Conservation (phyloP, 1,140 invertebrate species). For the Halesus radiatus region DNA sequence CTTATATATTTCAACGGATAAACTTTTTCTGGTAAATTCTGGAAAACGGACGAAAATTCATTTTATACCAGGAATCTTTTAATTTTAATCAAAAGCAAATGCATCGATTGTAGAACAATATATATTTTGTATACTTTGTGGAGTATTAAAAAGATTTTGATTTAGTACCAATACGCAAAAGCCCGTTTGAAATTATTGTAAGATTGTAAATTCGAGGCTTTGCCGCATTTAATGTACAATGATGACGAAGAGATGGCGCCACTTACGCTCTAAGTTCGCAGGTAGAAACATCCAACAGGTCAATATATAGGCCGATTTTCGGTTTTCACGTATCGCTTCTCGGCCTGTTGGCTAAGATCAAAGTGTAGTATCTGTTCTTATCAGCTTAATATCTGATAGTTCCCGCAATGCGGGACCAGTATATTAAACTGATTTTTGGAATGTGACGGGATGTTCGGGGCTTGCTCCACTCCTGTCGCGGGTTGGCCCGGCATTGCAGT, state of each 20-base stretch:
- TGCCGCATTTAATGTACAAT: too few species aligned
- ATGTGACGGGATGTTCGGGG: constrained; percentile 66
- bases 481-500: constrained; percentile 77
- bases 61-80: too few species aligned
- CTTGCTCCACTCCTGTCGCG: constrained; percentile 71
- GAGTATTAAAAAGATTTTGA: too few species aligned
- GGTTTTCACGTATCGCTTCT: constrained; percentile 64
- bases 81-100: too few species aligned
- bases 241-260: neutral
- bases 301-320: neutral
- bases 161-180: too few species aligned
- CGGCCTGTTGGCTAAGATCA: constrained; percentile 69
- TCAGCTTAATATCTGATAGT: constrained; percentile 76
- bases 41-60: too few species aligned
- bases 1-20: too few species aligned
- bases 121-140: too few species aligned
- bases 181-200: too few species aligned
- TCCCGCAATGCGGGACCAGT: constrained; percentile 67
- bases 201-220: too few species aligned
- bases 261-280: neutral
- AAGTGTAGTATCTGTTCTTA: constrained; percentile 74
- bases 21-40: too few species aligned
- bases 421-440: constrained; percentile 78
- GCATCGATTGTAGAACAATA: too few species aligned
- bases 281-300: neutral